A percentile compares a stretch with the other conserved stretches of the same genome.
These are phyloP conservation scores for Labrus mixtus DNA, from an alignment of 2,113 vertebrate species.

Conservation along the genomic window DNA sequence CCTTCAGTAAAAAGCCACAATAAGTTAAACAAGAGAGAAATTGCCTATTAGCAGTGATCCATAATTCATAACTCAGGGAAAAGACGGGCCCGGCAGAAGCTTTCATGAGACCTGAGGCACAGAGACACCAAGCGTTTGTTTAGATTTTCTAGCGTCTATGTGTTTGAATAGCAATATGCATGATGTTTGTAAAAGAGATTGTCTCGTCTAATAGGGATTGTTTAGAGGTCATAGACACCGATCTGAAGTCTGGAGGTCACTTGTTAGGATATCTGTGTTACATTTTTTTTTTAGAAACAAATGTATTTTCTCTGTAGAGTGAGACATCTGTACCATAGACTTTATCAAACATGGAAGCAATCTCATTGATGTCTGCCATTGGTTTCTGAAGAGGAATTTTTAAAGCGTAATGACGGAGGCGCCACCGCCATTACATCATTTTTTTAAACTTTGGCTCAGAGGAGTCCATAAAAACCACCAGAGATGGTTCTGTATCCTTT, in stretches of 20 bases:
- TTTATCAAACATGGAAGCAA: no score
- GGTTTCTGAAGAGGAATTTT: no score
- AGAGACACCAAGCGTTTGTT: slow-evolving; percentile 15
- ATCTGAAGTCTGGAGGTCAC: background rate
- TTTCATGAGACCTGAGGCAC: slow-evolving; percentile 31
- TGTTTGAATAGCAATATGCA: slow-evolving; percentile 32
- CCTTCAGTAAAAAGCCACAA: slow-evolving; percentile 37
- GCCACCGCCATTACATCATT: no score
- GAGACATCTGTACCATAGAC: no score
- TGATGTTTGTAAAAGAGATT: background rate
- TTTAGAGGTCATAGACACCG: slow-evolving; percentile 3
- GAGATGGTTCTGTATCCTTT: no score
- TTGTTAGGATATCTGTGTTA: background rate
- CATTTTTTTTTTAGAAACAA: background rate
- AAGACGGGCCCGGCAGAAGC: slow-evolving; percentile 20
- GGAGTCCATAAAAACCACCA: no score
- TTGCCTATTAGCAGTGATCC: slow-evolving; percentile 70
- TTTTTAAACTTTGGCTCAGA: no score
- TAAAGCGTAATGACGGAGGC: no score
- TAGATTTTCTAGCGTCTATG: slow-evolving; percentile 12
- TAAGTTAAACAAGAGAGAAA: slow-evolving; percentile 70
- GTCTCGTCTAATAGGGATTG: background rate
- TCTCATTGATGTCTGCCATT: no score
- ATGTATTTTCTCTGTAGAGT: background rate
- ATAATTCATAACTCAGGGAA: slow-evolving; percentile 74